These are phyloP conservation scores for Polypterus bichir DNA, from an alignment of 2,113 vertebrate genomes.

Conservation along the genomic window DNA sequence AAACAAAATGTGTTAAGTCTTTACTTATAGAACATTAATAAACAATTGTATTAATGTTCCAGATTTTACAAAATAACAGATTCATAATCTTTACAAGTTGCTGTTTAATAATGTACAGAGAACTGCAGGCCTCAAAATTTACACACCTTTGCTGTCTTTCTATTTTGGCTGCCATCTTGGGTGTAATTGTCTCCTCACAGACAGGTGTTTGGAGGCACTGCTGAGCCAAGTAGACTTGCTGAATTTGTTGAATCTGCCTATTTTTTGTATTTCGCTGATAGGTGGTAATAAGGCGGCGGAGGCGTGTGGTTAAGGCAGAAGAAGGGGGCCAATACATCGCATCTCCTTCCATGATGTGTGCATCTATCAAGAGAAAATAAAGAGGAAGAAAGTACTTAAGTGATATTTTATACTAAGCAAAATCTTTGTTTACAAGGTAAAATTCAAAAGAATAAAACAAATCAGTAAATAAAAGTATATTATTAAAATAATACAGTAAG, in stretches of 20 bases:
- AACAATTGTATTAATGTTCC: no score
- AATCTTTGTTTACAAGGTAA: no score
- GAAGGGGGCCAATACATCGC: conserved; percentile 85
- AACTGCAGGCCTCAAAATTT: not conserved
- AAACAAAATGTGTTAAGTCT: no score
- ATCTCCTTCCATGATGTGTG: conserved; percentile 60
- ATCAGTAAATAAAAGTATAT: not conserved
- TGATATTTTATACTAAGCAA: no score
- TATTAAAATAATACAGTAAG: not conserved
- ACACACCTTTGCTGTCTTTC: conserved; percentile 86
- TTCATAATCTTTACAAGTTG: no score
- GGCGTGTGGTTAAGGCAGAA: conserved; percentile 80
- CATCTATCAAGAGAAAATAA: conserved; percentile 39
- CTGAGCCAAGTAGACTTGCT: conserved; percentile 50
- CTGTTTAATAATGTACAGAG: no score
- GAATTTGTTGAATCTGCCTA: conserved; percentile 78
- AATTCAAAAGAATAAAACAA: conserved; percentile 10
- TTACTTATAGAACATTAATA: no score
- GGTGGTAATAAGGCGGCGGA: conserved; percentile 88
- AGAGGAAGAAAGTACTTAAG: no score
- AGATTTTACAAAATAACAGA: no score
- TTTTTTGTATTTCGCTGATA: conserved; percentile 89
- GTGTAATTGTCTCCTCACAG: conserved; percentile 69
- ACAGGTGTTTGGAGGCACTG: conserved; percentile 59
- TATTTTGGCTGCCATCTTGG: conserved; percentile 94